phyloP scores from a whole-genome alignment of 2,113 vertebrate species.

The Sphaerodactylus townsendi region DNA sequence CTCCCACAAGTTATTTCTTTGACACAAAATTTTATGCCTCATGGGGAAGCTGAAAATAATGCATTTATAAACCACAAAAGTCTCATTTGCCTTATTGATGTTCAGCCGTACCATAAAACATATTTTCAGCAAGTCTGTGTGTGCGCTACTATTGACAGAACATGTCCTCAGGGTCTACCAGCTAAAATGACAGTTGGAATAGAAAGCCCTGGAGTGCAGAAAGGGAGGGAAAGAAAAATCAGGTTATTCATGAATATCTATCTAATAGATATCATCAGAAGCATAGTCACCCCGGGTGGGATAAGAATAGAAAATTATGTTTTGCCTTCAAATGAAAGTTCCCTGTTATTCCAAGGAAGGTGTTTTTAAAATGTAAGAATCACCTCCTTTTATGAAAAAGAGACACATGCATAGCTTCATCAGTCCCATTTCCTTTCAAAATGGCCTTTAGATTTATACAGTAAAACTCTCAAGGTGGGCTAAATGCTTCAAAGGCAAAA shows the following conservation, averaged over 20 bases:
- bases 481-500: conserved; percentile 24
- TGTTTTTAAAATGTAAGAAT: background rate
- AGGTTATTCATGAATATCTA: background rate
- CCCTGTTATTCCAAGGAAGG: background rate
- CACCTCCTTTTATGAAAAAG: background rate
- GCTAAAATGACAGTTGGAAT: conserved; percentile 42
- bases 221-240: background rate
- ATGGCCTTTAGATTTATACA: background rate
- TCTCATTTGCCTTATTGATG: conserved; percentile 35
- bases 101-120: conserved; percentile 43
- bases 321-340: conserved; percentile 18
- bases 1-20: background rate
- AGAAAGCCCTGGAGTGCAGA: background rate
- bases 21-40: conserved; percentile 23
- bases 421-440: conserved; percentile 22
- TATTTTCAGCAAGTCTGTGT: conserved; percentile 21
- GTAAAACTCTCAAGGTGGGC: background rate
- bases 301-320: conserved; percentile 10
- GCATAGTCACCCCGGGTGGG: background rate
- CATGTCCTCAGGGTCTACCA: conserved; percentile 32
- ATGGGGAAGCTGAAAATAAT: conserved; percentile 10
- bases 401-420: background rate
- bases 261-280: background rate
- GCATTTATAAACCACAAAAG: conserved; percentile 31
- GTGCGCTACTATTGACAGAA: conserved; percentile 55